Percentiles rank a stretch among this genome's conserved stretches.
These are phyloP conservation scores for Oithona nana DNA, from an alignment of 2,888 invertebrate species.

Conservation along the genomic window DNA sequence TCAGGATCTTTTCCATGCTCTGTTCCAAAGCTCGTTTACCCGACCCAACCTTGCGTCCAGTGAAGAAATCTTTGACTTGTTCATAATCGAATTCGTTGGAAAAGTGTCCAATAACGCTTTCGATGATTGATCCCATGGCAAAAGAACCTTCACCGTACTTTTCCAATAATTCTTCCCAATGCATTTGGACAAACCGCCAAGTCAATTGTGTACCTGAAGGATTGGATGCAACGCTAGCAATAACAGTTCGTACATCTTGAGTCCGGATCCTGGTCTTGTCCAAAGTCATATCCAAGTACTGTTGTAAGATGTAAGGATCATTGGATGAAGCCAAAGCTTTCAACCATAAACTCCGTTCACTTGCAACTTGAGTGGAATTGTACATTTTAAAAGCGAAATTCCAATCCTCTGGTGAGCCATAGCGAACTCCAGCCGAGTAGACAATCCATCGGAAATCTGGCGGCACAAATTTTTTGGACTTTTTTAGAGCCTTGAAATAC, in stretches of 20 bases:
- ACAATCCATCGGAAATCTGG: conserved; percentile 55
- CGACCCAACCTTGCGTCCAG: conserved; percentile 30
- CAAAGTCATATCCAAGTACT: conserved; percentile 52
- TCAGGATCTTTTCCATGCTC: conserved; percentile 55
- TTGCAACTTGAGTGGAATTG: conserved; percentile 42
- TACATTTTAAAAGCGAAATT: conserved; percentile 52
- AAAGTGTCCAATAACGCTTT: conserved; percentile 43
- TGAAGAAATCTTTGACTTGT: conserved; percentile 34
- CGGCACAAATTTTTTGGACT: conserved; percentile 41
- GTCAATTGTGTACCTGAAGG: conserved; percentile 46
- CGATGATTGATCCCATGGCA: conserved; percentile 42
- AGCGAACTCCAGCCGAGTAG: conserved; percentile 34
- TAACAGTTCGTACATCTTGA: conserved; percentile 48
- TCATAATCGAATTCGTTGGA: conserved; percentile 53
- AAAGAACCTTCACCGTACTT: conserved; percentile 42
- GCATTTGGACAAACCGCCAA: conserved; percentile 50
- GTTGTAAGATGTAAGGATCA: conserved; percentile 60
- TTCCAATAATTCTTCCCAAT: conserved; percentile 43
- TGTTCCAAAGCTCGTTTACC: conserved; percentile 43
- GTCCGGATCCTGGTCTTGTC: conserved; percentile 47
- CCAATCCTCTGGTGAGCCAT: conserved; percentile 40
- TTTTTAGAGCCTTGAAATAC: conserved; percentile 51
- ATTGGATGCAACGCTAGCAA: conserved; percentile 49
- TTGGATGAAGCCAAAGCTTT: conserved; percentile 47
- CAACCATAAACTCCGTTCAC: conserved; percentile 49